Conservation (phyloP, 2,888 invertebrate genomes). For the Plemyria rubiginata region DNA sequence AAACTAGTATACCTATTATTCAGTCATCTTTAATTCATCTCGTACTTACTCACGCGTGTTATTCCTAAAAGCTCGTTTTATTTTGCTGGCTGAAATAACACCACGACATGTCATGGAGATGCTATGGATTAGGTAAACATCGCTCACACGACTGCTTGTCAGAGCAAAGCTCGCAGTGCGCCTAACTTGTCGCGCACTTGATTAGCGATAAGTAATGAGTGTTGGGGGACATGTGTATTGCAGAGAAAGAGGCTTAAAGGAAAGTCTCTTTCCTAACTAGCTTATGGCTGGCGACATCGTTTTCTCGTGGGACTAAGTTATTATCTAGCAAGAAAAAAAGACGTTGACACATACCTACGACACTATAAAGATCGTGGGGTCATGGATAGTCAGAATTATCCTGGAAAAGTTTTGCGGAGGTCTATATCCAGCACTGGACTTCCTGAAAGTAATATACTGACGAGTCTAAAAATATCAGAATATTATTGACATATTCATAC, state of each 20-base stretch:
- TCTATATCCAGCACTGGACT: too few species aligned
- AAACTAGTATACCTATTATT: too few species aligned
- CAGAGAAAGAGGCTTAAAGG: background rate
- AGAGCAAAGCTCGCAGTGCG: constrained; percentile 51
- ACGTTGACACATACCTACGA: too few species aligned
- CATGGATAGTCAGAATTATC: too few species aligned
- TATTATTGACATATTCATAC: background rate
- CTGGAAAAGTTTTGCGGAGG: too few species aligned
- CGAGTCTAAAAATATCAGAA: background rate
- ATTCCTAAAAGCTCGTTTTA: background rate
- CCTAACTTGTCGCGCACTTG: constrained; percentile 39
- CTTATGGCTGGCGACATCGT: background rate
- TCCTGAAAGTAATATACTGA: too few species aligned
- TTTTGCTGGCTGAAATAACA: constrained; percentile 49
- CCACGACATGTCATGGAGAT: constrained; percentile 68
- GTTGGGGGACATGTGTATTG: constrained; percentile 6
- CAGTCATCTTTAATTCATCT: too few species aligned
- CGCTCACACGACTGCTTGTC: constrained; percentile 59
- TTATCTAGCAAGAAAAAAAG: too few species aligned
- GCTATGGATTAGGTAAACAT: constrained; percentile 66
- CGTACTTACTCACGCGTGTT: too few species aligned
- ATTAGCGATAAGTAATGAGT: constrained; percentile 42
- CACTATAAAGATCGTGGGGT: too few species aligned
- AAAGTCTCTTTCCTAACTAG: background rate
- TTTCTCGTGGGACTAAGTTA: background rate